Conservation (phyloP, 2,797 vertebrate species). For the Ara ararauna region DNA sequence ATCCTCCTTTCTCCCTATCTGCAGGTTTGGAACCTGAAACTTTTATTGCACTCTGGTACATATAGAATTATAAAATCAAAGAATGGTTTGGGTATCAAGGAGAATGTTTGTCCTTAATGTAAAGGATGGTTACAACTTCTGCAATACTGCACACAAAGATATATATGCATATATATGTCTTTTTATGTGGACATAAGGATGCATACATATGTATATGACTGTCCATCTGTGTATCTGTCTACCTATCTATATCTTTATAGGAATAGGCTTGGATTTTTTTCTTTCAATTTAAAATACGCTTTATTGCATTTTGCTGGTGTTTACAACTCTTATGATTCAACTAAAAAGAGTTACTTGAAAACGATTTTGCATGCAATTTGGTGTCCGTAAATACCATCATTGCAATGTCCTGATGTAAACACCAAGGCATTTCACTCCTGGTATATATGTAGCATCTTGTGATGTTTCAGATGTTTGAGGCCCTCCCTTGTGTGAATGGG, state of each 20-base stretch:
- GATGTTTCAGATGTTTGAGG: conserved; percentile 66
- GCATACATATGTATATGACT: not conserved
- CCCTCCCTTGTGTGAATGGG: conserved; percentile 46
- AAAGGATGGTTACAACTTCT: not conserved
- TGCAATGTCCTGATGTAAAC: conserved; percentile 58
- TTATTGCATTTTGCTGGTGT: not conserved
- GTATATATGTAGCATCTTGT: conserved; percentile 52
- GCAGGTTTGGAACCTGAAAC: not conserved
- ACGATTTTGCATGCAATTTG: conserved; percentile 7
- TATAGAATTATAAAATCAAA: not conserved
- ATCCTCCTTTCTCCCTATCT: not conserved
- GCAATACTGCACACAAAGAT: not conserved
- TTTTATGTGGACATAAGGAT: not conserved
- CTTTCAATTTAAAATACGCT: not conserved
- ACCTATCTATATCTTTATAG: not conserved
- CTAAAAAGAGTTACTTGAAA: conserved; percentile 2
- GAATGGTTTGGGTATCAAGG: not conserved
- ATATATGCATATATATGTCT: not conserved
- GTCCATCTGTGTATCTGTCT: not conserved
- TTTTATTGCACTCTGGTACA: not conserved
- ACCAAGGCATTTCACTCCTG: conserved; percentile 45
- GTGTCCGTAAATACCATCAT: conserved; percentile 17
- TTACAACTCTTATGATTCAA: not conserved
- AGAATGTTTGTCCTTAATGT: not conserved
- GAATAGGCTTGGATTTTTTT: rapidly evolving